Conservation (phyloP, 1,140 invertebrate genomes). For the Sinella curviseta region DNA sequence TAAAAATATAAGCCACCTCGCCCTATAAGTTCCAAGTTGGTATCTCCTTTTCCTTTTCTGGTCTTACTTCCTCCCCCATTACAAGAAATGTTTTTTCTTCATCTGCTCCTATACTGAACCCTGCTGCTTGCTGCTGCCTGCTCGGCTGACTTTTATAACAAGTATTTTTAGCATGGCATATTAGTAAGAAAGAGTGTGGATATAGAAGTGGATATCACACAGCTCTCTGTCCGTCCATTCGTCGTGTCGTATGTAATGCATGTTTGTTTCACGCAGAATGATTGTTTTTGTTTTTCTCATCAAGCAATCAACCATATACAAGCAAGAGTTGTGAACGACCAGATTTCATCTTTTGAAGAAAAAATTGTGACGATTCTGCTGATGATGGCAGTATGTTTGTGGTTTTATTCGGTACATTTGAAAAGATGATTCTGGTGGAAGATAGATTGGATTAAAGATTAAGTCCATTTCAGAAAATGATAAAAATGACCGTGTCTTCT, state of each 20-base stretch:
- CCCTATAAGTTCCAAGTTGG: constrained; percentile 6
- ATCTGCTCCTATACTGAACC: neutral
- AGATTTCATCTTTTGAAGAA: no score
- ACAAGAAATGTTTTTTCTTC: neutral
- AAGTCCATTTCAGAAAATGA: no score
- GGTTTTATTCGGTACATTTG: no score
- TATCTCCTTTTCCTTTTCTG: constrained; percentile 14
- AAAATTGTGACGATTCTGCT: no score
- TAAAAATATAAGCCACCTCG: neutral
- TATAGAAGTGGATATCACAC: neutral
- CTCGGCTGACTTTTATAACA: neutral
- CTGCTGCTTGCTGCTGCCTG: neutral
- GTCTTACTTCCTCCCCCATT: constrained; percentile 13
- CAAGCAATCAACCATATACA: neutral
- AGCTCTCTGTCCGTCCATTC: no score
- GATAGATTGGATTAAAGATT: no score
- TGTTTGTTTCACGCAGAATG: neutral
- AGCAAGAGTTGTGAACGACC: no score
- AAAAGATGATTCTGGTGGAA: no score
- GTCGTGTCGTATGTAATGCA: no score
- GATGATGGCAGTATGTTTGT: no score
- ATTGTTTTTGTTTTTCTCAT: neutral
- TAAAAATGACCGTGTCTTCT: no score
- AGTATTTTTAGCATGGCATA: neutral
- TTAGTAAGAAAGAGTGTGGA: neutral